A percentile compares a stretch with the other conserved stretches of the same genome.
These are phyloP conservation scores for rat (Rattus norvegicus) DNA, from an alignment of 2,113 vertebrate genomes.

Conservation along the genomic window GRCr8 NC_086029.1:49647501-49648000, in stretches of 20 bases:
- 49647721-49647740: not conserved
- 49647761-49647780: not conserved
- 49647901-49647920: too few species aligned
- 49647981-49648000: not conserved
- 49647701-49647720: not conserved
- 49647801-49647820: not conserved
- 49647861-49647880: not conserved
- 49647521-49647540: too few species aligned
- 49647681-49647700: not conserved
- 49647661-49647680: not conserved
- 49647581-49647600: not conserved
- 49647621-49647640: slow-evolving; percentile 64
- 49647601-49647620: not conserved
- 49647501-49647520: too few species aligned
- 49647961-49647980: not conserved
- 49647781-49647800: not conserved
- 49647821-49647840: not conserved
- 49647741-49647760: not conserved
- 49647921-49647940: not conserved
- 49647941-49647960: not conserved
- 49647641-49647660: slow-evolving; percentile 10
- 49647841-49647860: not conserved
- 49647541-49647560: too few species aligned
- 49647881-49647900: not conserved
- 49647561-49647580: not conserved